These are phyloP conservation scores for Diplodus puntazzo DNA, from an alignment of 2,797 vertebrate genomes.

Conservation along the genomic window DNA sequence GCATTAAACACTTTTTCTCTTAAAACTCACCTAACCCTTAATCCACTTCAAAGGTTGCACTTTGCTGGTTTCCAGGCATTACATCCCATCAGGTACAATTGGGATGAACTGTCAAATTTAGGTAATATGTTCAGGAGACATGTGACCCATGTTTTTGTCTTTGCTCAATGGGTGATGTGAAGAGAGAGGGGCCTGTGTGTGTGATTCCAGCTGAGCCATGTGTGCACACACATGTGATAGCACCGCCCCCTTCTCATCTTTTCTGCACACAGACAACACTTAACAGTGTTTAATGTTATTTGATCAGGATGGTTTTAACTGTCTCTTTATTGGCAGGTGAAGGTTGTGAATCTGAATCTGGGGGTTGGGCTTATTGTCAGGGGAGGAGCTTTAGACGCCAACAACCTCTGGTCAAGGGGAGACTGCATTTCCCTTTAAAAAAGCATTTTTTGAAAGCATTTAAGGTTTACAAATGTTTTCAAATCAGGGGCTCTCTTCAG, in stretches of 20 bases:
- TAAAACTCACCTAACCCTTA: conserved; percentile 48
- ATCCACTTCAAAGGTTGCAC: conserved; percentile 41
- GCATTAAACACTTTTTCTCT: conserved; percentile 35
- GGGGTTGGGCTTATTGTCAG: conserved; percentile 64
- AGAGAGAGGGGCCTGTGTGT: conserved; percentile 62
- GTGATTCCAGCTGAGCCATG: conserved; percentile 64
- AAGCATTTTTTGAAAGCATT: background rate
- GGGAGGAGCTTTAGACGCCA: conserved; percentile 54
- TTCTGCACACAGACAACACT: conserved; percentile 51
- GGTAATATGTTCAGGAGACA: conserved; percentile 72
- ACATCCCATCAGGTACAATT: conserved; percentile 60
- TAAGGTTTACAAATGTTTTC: background rate
- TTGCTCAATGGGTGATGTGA: conserved; percentile 60
- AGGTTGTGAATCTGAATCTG: conserved; percentile 62
- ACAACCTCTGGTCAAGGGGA: conserved; percentile 12
- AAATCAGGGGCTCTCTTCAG: background rate
- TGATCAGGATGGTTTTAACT: conserved; percentile 68
- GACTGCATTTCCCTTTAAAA: conserved; percentile 2
- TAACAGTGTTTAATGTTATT: conserved; percentile 66
- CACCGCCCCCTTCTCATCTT: conserved; percentile 44
- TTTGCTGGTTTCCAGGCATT: conserved; percentile 59
- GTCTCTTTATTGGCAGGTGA: conserved; percentile 66
- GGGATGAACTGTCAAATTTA: conserved; percentile 62
- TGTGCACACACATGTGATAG: conserved; percentile 65
- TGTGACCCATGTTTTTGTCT: conserved; percentile 77